Base-by-base conservation (phyloP, 1,140 invertebrate genomes). In the Formica selysi region DNA sequence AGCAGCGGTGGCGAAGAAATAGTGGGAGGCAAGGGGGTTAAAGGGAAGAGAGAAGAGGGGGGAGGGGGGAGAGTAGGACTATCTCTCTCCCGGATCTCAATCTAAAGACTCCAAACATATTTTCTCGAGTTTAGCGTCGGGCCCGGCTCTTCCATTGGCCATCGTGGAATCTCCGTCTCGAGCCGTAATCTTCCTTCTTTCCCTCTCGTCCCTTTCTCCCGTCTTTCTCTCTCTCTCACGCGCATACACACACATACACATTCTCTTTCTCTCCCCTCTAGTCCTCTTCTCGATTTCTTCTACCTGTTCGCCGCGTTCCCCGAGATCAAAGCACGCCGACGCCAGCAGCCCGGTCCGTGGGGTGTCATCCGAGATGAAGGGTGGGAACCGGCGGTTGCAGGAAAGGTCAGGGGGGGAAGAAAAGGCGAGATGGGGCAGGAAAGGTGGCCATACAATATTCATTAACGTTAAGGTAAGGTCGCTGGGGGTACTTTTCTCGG, bases 271-370 rank as follows among this genome's bases (percentile, higher is more conserved):
- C 32, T 26, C 0, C n/a, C 44, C 32, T 32, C 32, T 32, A 13
- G 26, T 86, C 71, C 78, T 87, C 65, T 29, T 86, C 85, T 85
- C 78, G 78, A 76, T 81, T 86, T 87, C 83, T 85, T 91, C 91
- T 91, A 93, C 92, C 93, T 93, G 93, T 93, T 92, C 88, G 86
- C 86, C 73, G 88, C 90, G 91, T 92, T 86, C 88, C 57, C 76
- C 68, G 88, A 93, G 92, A 93, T 93, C 92, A 93, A 93, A 93
- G 90, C 87, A 68, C 62, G 91, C 93, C 93, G 93, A 92, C 93
- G 57, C 90, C 87, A 86, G 88, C 91, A 91, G 89, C 89, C 76
- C 89, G 89, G 89, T 92, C 90, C 91, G 89, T 93, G 92, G 93
- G 93, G 93, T 93, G 92, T 93, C 92, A 92, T 91, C 92, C 91